These are phyloP conservation scores for Homalodisca vitripennis DNA, from an alignment of 1,140 invertebrate species.

Conservation along the genomic window DNA sequence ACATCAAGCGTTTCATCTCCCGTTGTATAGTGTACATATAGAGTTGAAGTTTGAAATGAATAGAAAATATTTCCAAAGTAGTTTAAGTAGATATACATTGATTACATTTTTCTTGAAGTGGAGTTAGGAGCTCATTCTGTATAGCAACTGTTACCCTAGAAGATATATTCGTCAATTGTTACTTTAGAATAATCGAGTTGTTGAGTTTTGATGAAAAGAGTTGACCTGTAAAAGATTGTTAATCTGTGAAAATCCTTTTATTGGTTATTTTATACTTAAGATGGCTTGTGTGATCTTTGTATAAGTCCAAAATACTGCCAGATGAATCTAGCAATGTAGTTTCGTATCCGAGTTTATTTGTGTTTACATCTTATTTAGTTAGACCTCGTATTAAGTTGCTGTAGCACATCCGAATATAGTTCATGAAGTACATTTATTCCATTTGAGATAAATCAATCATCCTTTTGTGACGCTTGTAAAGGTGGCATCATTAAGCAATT, in stretches of 20 bases:
- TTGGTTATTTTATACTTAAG: neutral
- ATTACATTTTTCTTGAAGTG: conserved; percentile 23
- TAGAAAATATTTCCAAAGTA: conserved; percentile 26
- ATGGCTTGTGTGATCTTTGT: neutral
- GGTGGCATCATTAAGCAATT: no score
- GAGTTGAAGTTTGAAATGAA: conserved; percentile 22
- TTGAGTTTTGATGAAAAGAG: conserved; percentile 22
- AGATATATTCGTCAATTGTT: conserved; percentile 24
- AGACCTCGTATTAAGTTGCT: no score
- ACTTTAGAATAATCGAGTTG: conserved; percentile 26
- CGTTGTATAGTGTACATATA: conserved; percentile 21
- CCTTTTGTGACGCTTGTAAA: no score
- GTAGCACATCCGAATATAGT: no score
- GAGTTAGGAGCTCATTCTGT: conserved; percentile 11
- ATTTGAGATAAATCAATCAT: no score
- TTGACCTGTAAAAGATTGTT: conserved; percentile 23
- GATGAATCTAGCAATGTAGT: neutral
- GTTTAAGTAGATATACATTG: neutral
- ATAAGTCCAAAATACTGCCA: conserved; percentile 8
- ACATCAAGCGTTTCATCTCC: no score
- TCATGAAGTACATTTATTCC: no score
- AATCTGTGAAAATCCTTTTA: neutral
- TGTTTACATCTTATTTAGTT: no score
- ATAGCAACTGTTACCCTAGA: conserved; percentile 23
- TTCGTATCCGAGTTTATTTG: neutral